Percentiles rank a stretch among this genome's conserved stretches.
Evolutionary conservation across 2,797 vertebrate genomes (phyloP).

Genomic region (Lutjanus argentimaculatus): DNA sequence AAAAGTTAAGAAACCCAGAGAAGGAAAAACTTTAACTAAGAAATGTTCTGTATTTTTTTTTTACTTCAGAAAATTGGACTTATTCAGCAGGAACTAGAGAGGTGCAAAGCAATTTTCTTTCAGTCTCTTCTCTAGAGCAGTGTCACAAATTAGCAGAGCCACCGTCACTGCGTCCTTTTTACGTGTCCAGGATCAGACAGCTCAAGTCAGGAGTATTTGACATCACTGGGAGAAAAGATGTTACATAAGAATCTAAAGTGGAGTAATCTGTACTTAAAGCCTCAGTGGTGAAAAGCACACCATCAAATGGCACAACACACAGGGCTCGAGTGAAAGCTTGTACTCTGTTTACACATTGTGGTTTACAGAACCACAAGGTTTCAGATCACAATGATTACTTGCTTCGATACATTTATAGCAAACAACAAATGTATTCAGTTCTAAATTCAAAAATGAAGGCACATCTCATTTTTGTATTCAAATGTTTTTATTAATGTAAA

Average conservation of each 20-base stretch:
- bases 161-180: constrained; percentile 1
- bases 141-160: constrained; percentile 1
- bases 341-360: not conserved
- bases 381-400: not conserved
- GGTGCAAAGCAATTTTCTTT: not conserved
- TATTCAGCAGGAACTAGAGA: not conserved
- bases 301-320: not conserved
- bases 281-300: constrained; percentile 8
- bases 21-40: not conserved
- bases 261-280: constrained; percentile 62
- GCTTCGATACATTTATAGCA: not conserved
- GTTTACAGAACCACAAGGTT: not conserved
- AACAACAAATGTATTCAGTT: not conserved
- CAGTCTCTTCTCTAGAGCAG: not conserved
- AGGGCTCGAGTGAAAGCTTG: not conserved
- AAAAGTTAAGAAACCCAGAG: not conserved
- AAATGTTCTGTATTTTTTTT: not conserved
- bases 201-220: constrained; percentile 19
- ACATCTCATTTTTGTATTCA: constrained; percentile 49
- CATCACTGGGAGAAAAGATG: constrained; percentile 22
- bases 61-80: not conserved
- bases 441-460: constrained; percentile 12
- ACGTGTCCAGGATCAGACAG: constrained; percentile 25
- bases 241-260: constrained; percentile 54
- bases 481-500: constrained; percentile 76